Percentiles rank a stretch among this genome's conserved stretches.
These are phyloP conservation scores for Anolis apletophallus DNA, from an alignment of 2,797 vertebrate genomes.

Conservation along the genomic window DNA sequence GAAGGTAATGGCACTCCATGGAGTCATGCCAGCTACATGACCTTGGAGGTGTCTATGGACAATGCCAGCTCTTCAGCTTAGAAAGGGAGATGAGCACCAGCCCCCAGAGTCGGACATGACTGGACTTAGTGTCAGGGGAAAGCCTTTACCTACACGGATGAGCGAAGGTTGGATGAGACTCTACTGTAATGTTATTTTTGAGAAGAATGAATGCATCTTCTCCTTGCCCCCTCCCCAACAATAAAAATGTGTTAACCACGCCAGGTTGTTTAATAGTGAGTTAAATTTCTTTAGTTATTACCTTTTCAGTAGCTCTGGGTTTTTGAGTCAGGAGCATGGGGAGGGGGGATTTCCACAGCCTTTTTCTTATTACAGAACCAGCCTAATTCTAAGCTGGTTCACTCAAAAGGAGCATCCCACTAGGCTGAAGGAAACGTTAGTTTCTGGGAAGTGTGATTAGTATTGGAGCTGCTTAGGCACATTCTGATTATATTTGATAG, in stretches of 20 bases:
- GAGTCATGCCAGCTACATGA: too few relatives aligned
- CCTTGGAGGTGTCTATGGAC: too few relatives aligned
- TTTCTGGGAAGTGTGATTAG: not conserved
- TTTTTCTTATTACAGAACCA: constrained; percentile 34
- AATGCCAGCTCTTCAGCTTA: too few relatives aligned
- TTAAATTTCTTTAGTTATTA: constrained; percentile 15
- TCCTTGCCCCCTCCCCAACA: not conserved
- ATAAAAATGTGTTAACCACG: constrained; percentile 33
- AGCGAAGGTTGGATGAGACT: too few relatives aligned
- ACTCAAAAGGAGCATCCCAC: not conserved
- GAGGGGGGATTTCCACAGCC: not conserved
- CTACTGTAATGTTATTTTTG: not conserved
- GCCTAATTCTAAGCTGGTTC: not conserved
- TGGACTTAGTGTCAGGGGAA: too few relatives aligned
- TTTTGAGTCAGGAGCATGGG: constrained; percentile 19
- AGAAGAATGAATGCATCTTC: not conserved
- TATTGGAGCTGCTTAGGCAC: not conserved
- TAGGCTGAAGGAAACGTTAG: not conserved
- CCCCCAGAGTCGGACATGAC: too few relatives aligned
- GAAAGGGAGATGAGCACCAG: too few relatives aligned
- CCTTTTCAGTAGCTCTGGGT: constrained; percentile 36
- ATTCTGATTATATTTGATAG: not conserved
- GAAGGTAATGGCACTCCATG: too few relatives aligned
- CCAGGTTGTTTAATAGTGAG: constrained; percentile 17
- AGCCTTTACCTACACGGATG: too few relatives aligned